Conservation (phyloP, 2,797 vertebrate species). For the Platyrinchus mystaceus region DNA sequence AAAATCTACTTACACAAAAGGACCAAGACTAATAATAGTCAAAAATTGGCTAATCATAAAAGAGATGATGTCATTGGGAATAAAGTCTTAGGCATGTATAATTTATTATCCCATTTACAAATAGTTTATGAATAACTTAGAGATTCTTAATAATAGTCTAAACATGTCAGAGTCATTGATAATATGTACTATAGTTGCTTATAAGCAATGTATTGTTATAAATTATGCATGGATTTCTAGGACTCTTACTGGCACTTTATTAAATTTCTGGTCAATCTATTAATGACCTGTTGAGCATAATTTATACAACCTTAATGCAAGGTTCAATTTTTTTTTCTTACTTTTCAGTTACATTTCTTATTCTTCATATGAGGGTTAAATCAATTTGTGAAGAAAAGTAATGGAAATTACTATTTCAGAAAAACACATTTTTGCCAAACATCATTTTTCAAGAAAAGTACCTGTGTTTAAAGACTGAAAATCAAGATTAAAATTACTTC, state of each 20-base stretch:
- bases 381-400: neutral
- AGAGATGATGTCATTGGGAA: neutral
- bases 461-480: neutral
- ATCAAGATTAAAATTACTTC: neutral
- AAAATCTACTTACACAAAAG: neutral
- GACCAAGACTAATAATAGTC: neutral
- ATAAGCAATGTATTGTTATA: neutral
- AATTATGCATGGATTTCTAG: neutral
- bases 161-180: neutral
- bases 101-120: neutral
- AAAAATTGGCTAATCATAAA: neutral
- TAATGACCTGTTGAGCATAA: neutral
- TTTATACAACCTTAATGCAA: neutral
- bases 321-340: neutral
- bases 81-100: neutral
- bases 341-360: neutral
- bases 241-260: neutral
- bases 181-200: neutral
- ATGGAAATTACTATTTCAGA: neutral
- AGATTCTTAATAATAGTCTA: neutral
- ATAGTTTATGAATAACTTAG: neutral
- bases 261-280: neutral
- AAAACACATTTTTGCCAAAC: neutral
- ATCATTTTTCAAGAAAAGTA: neutral
- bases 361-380: neutral